These are phyloP conservation scores for Cecropterus lyciades DNA, from an alignment of 1,140 invertebrate genomes.

Conservation along the genomic window DNA sequence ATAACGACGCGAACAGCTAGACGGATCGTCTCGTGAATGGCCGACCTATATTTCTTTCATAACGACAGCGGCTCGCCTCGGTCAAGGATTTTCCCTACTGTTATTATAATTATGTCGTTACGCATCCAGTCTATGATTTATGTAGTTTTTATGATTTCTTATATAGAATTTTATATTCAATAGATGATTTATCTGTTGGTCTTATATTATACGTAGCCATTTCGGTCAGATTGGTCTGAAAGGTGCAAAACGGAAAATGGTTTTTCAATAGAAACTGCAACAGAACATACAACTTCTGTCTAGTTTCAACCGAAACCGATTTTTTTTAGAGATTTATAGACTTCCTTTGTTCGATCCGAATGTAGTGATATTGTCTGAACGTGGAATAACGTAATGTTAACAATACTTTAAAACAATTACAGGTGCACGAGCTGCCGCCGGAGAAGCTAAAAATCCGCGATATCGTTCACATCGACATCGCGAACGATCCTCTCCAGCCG, in stretches of 20 bases:
- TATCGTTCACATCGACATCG: slow-evolving; percentile 97
- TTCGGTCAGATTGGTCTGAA: too few species aligned
- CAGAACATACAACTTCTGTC: too few species aligned
- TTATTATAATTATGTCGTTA: not conserved
- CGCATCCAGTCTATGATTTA: not conserved
- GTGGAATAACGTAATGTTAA: too few species aligned
- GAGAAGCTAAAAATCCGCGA: slow-evolving; percentile 96
- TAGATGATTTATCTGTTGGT: not conserved
- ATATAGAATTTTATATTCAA: not conserved
- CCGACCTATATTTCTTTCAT: not conserved
- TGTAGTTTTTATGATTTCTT: not conserved
- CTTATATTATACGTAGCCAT: too few species aligned
- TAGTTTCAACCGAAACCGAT: too few species aligned
- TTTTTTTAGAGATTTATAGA: too few species aligned
- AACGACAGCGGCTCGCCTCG: not conserved
- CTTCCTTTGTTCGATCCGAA: too few species aligned
- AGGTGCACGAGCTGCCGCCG: slow-evolving; percentile 95
- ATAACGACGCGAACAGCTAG: not conserved
- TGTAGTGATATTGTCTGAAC: too few species aligned
- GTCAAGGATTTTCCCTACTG: not conserved
- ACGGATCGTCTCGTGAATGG: not conserved
- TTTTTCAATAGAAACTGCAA: too few species aligned
- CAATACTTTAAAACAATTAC: too few species aligned
- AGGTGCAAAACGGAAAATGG: too few species aligned
- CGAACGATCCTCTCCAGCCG: slow-evolving; percentile 92